These are phyloP conservation scores for Catostylus mosaicus DNA, from an alignment of 30 jellyfish, hydroid and myxozoan species.

Conservation along the genomic window DNA sequence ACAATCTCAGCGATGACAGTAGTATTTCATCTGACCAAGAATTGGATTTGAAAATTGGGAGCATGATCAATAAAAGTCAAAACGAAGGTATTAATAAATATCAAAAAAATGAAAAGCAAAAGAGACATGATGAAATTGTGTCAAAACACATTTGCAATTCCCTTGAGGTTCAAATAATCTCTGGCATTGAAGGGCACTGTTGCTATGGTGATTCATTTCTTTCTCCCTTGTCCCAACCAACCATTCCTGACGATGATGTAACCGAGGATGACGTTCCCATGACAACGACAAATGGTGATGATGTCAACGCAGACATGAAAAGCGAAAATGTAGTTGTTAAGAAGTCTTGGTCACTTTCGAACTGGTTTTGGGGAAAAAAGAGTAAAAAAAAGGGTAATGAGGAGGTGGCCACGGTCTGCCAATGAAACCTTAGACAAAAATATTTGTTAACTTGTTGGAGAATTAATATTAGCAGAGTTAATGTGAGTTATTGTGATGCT, in stretches of 20 bases:
- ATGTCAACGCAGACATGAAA: background rate
- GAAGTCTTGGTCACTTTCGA: slow-evolving; percentile 65
- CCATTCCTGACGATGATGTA: background rate
- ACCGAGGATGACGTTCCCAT: background rate
- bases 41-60: slow-evolving; percentile 26
- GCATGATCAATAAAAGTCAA: background rate
- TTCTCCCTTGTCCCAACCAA: slow-evolving; percentile 38
- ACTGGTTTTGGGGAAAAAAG: slow-evolving; percentile 52
- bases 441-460: too few species aligned
- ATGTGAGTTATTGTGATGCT: too few species aligned
- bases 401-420: slow-evolving; percentile 43
- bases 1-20: background rate
- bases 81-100: background rate
- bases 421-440: too few species aligned
- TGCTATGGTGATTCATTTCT: slow-evolving; percentile 49
- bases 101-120: background rate
- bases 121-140: too few species aligned
- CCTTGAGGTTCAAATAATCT: slow-evolving; percentile 52
- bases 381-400: background rate
- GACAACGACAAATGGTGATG: slow-evolving; percentile 3
- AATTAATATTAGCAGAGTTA: too few species aligned
- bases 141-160: background rate
- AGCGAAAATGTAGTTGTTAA: slow-evolving; percentile 51
- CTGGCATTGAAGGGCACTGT: slow-evolving; percentile 14
- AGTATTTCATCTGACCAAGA: slow-evolving; percentile 36